A percentile compares a stretch with the other conserved stretches of the same genome.
phyloP scores from a whole-genome alignment of 2,888 invertebrate species.

The Hemistola chrysoprasaria region DNA sequence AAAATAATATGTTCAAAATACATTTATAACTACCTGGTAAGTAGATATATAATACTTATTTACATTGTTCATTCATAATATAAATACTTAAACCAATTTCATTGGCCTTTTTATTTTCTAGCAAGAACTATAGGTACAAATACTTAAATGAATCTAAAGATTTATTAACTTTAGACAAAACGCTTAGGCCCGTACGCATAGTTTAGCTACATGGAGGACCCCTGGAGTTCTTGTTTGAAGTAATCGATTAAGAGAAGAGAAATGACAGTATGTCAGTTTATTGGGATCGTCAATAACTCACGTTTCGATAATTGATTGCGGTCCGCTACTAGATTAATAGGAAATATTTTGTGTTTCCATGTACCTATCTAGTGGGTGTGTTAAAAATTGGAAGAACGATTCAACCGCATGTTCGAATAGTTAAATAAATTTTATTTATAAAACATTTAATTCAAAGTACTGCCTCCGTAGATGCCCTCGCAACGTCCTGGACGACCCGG shows the following conservation, averaged over 20 bases:
- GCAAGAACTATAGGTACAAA: slow-evolving; percentile 26
- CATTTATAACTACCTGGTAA: too few species aligned
- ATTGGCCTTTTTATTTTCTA: slow-evolving; percentile 3
- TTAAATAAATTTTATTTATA: too few species aligned
- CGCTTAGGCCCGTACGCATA: slow-evolving; percentile 52
- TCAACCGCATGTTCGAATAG: slow-evolving; percentile 9
- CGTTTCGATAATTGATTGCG: slow-evolving; percentile 77
- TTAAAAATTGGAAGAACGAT: slow-evolving; percentile 52
- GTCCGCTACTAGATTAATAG: slow-evolving; percentile 76
- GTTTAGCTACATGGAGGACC: slow-evolving; percentile 54
- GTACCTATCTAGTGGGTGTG: slow-evolving; percentile 40
- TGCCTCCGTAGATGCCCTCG: too few species aligned
- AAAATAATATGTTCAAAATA: too few species aligned
- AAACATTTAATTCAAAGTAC: background rate
- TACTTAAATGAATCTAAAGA: slow-evolving; percentile 56
- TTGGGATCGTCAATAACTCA: slow-evolving; percentile 73
- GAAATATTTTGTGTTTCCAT: slow-evolving; percentile 55
- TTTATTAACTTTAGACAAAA: slow-evolving; percentile 60
- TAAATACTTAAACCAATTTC: too few species aligned
- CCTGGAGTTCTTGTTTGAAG: slow-evolving; percentile 75
- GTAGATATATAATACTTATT: too few species aligned
- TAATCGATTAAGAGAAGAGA: slow-evolving; percentile 80
- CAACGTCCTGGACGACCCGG: too few species aligned
- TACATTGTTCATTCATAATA: too few species aligned
- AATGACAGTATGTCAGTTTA: slow-evolving; percentile 78